Percentiles rank a stretch among this genome's conserved stretches.
These are phyloP conservation scores for Phataginus tetradactyla DNA, from an alignment of 2,797 vertebrate species.

Conservation along the genomic window DNA sequence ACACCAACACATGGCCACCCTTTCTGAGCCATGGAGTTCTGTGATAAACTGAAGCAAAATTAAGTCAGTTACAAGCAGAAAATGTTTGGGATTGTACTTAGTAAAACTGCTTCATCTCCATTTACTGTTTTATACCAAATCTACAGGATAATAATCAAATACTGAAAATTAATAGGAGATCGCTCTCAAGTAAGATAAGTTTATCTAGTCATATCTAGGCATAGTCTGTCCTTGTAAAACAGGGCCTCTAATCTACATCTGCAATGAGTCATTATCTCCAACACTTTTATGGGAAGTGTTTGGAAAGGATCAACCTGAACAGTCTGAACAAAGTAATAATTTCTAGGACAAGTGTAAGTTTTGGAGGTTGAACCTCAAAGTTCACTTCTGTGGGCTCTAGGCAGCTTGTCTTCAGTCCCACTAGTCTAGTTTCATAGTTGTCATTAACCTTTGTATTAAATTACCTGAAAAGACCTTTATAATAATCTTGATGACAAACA, in stretches of 20 bases:
- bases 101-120: neutral
- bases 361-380: neutral
- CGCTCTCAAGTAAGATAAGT: neutral
- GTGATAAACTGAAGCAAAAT: slow-evolving; percentile 1
- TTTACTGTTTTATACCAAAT: neutral
- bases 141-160: neutral
- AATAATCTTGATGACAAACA: neutral
- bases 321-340: neutral
- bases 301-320: neutral
- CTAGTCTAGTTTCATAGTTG: neutral
- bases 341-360: neutral
- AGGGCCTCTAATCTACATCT: neutral
- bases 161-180: neutral
- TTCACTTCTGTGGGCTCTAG: neutral
- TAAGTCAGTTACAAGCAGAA: neutral
- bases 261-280: neutral
- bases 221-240: neutral
- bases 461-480: neutral
- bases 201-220: neutral
- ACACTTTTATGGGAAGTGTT: neutral
- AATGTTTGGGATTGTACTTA: neutral
- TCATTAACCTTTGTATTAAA: neutral
- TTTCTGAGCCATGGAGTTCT: neutral
- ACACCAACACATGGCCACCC: neutral
- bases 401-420: neutral